Percentiles rank a stretch among this genome's conserved stretches.
phyloP scores from a whole-genome alignment of 2,888 invertebrate genomes.

The Palloptera scutellata region DNA sequence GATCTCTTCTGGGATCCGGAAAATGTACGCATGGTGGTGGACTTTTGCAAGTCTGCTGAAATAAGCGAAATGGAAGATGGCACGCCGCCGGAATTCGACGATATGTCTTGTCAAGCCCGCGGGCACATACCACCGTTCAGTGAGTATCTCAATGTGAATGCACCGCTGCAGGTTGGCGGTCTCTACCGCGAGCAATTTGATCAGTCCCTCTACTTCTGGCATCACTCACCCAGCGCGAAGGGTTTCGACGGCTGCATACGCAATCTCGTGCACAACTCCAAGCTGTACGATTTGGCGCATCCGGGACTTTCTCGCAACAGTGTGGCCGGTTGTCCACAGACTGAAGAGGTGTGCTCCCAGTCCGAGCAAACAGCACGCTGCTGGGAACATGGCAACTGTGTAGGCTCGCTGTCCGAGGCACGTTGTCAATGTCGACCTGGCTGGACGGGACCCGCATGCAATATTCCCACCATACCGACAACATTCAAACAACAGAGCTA shows the following conservation, averaged over 20 bases:
- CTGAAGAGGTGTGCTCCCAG: slow-evolving; percentile 89
- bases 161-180: slow-evolving; percentile 94
- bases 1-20: slow-evolving; percentile 97
- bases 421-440: slow-evolving; percentile 95
- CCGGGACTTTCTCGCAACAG: slow-evolving; percentile 89
- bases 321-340: slow-evolving; percentile 89
- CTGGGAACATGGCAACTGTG: slow-evolving; percentile 94
- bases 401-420: slow-evolving; percentile 87
- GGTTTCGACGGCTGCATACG: slow-evolving; percentile 96
- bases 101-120: slow-evolving; percentile 87
- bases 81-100: slow-evolving; percentile 86
- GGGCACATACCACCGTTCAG: slow-evolving; percentile 93
- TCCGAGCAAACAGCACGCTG: slow-evolving; percentile 86
- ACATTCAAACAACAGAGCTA: slow-evolving; percentile 94
- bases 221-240: slow-evolving; percentile 87
- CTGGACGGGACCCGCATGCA: slow-evolving; percentile 91
- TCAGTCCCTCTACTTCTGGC: slow-evolving; percentile 88
- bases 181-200: slow-evolving; percentile 89
- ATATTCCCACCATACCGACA: slow-evolving; percentile 85
- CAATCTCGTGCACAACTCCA: slow-evolving; percentile 95
- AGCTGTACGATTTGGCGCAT: slow-evolving; percentile 92
- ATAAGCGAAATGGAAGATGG: slow-evolving; percentile 91
- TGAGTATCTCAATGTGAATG: slow-evolving; percentile 94
- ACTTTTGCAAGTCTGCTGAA: slow-evolving; percentile 89
- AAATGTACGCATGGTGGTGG: slow-evolving; percentile 90